Base-by-base conservation (phyloP, 2,113 vertebrate genomes). In the Chionodraco myersi region DNA sequence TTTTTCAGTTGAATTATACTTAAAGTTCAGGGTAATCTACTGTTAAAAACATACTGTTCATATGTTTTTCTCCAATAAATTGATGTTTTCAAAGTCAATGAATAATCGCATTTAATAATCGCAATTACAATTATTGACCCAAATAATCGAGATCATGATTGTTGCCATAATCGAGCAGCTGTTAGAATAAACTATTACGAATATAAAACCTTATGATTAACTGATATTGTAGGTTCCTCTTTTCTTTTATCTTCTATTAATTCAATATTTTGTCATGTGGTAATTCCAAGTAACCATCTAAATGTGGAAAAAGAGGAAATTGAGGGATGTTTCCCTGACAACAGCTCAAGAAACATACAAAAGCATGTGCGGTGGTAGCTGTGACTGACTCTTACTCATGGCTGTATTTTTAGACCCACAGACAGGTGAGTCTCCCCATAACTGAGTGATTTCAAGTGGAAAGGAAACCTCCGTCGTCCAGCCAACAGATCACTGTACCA, bases 341-440 rank as follows among this genome's bases (percentile, higher is more conserved):
- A 87, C 87, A 21, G 60, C 51, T 52, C 61, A 23, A 41, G 6
- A 91, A 93, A 91, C 83, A 93, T 3, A 88, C 58, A 75, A 69
- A 79, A 53, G 73, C 56, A 69, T 80, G 81, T 86, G 80, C 48
- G 16, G 62, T 15, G 36, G 75, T 41, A 21, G 71, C 59, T 54
- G 44, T 52, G 68, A 83, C 45, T 72, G 65, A 59, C 44, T 81
- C 79, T 88, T 84, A 92, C 80, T 88, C 86, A 91, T 5, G 5
- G 51, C 16, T 72, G 64, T 92, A 91, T 93, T 90, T 90, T 86
- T 92, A 92, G 86, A 82, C 7, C 0, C 44, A 23, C 65, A 76
- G 68, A 58, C 3, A 6, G 23, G 21, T 78, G 75, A 74, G 80
- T 86, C 78, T 91, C 82, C 60, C 67, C 13, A 15, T 70, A 54